phyloP scores from a whole-genome alignment of 1,140 invertebrate species.

The Semibalanus balanoides region DNA sequence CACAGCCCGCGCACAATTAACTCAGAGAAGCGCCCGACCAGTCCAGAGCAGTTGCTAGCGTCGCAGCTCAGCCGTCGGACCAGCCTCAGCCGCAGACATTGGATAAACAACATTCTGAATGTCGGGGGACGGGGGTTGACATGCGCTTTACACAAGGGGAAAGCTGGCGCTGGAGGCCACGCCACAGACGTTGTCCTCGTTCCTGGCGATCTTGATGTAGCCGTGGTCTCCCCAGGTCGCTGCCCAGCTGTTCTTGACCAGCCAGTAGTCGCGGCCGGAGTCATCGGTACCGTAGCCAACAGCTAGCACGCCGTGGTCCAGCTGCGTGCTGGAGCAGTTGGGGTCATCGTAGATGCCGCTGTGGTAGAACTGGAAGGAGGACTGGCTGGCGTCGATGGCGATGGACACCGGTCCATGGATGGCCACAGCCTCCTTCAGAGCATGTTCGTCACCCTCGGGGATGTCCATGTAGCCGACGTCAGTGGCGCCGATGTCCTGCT shows the following conservation, averaged over 20 bases:
- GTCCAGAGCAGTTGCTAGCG: too few species aligned
- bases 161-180: slow-evolving; percentile 21
- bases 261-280: slow-evolving; percentile 37
- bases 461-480: slow-evolving; percentile 74
- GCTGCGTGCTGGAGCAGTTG: slow-evolving; percentile 47
- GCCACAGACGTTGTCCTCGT: slow-evolving; percentile 30
- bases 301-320: slow-evolving; percentile 38
- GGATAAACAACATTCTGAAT: too few species aligned
- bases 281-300: slow-evolving; percentile 27
- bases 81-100: too few species aligned
- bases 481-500: slow-evolving; percentile 54
- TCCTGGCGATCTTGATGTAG: slow-evolving; percentile 38
- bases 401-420: slow-evolving; percentile 67
- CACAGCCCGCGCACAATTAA: too few species aligned
- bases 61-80: too few species aligned
- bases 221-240: slow-evolving; percentile 37
- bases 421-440: slow-evolving; percentile 62
- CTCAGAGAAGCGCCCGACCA: too few species aligned
- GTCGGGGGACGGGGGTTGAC: too few species aligned
- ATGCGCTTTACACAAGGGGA: slow-evolving; percentile 21
- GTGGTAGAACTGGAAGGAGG: slow-evolving; percentile 62
- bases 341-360: slow-evolving; percentile 53
- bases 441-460: slow-evolving; percentile 47
- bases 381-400: slow-evolving; percentile 80
- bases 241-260: slow-evolving; percentile 40